A percentile compares a stretch with the other conserved stretches of the same genome.
Evolutionary conservation across 2,113 vertebrate species (phyloP).

Genomic region (Daphoenositta chrysoptera): DNA sequence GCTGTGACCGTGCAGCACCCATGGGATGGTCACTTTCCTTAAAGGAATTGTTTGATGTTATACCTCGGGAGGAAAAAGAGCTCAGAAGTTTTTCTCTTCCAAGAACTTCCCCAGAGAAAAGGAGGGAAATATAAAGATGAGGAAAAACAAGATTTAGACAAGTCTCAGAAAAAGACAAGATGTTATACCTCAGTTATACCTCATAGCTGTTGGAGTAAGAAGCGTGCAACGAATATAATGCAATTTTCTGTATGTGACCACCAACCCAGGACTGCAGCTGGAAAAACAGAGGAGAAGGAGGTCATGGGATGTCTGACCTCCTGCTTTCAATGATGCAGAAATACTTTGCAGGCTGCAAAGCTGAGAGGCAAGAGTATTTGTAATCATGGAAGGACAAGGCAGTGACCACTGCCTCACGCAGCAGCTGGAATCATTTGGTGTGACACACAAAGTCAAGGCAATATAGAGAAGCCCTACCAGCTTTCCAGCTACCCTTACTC

Average conservation of each 20-base stretch:
- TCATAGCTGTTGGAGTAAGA: background rate
- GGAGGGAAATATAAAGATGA: background rate
- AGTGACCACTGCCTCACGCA: background rate
- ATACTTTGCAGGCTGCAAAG: background rate
- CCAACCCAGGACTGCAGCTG: background rate
- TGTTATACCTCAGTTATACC: background rate
- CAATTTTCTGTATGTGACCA: background rate
- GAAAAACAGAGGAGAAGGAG: background rate
- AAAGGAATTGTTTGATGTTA: background rate
- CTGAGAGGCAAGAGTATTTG: background rate
- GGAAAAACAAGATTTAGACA: background rate
- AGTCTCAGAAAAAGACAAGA: background rate
- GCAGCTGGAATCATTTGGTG: background rate
- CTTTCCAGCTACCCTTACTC: background rate
- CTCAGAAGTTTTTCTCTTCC: background rate
- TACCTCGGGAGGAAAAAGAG: background rate
- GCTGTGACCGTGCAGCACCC: background rate
- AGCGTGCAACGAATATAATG: fast-evolving
- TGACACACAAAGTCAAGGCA: background rate
- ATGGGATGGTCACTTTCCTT: background rate
- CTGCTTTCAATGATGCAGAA: background rate
- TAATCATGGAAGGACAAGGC: background rate
- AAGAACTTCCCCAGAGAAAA: background rate
- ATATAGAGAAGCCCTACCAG: background rate
- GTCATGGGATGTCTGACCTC: background rate